phyloP scores from a whole-genome alignment of 2,888 invertebrate genomes.

The Zelleria hepariella region DNA sequence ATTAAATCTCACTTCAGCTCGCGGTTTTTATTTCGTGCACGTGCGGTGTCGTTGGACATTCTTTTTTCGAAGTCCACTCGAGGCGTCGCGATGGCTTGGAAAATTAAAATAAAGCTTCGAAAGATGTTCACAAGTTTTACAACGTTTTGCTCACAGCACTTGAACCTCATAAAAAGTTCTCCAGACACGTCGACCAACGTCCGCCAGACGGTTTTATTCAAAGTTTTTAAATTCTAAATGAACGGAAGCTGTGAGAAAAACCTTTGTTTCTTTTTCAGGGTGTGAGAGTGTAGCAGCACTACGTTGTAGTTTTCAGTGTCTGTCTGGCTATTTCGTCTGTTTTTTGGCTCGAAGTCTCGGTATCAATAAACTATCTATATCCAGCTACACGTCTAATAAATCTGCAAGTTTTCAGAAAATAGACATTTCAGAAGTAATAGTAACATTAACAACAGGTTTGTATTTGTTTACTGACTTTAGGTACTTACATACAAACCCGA shows the following conservation, averaged over 20 bases:
- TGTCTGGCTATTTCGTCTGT: too few species aligned
- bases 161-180: constrained; percentile 48
- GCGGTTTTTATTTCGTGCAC: constrained; percentile 50
- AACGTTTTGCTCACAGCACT: constrained; percentile 40
- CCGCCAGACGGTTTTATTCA: constrained; percentile 47
- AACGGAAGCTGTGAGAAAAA: constrained; percentile 8
- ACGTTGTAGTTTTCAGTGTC: too few species aligned
- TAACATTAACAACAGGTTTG: too few species aligned
- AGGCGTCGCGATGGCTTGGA: constrained; percentile 32
- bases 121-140: constrained; percentile 42
- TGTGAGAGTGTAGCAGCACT: too few species aligned
- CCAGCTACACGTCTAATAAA: too few species aligned
- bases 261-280: neutral
- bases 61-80: constrained; percentile 34
- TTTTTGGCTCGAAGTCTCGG: too few species aligned
- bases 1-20: constrained; percentile 28
- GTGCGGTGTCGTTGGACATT: constrained; percentile 44
- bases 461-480: too few species aligned
- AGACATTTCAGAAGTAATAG: too few species aligned
- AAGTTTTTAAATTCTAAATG: constrained; percentile 14
- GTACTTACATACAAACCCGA: too few species aligned
- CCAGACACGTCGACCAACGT: constrained; percentile 42
- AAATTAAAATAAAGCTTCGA: constrained; percentile 68
- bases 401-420: too few species aligned
- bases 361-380: too few species aligned